Evolutionary conservation across 2,113 vertebrate species (phyloP), one percentile per base, ranked within the genome.

Genomic region (Dissostichus mawsoni): DNA sequence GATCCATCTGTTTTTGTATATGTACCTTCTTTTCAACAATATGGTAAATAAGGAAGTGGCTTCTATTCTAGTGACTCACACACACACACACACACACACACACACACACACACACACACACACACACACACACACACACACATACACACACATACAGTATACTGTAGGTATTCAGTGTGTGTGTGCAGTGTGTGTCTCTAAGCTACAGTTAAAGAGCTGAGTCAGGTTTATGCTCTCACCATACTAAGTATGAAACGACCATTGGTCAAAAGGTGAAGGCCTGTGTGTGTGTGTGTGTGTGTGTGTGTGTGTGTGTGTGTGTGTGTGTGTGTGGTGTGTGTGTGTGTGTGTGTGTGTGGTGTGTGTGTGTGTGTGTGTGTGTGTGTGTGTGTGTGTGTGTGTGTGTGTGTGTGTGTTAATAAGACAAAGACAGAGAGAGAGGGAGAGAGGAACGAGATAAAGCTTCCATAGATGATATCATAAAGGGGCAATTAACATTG

Each of bases 131-230:
- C 3, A n/a, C n/a, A n/a, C n/a, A n/a, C n/a, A n/a, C n/a, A n/a
- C 33, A 33, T 2, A 33, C 33, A 33, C 33, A 33, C 36, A 36
- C 5, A 36, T 4, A 36, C 5, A 36, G 25, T 7, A 36, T 36
- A 36, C 36, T 36, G 36, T 36, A 36, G 36, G 29, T 33, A 36
- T 55, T 18, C 41, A 25, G 44, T 29, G 72, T 62, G 59, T 44
- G 48, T 41, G 41, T 4, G 14, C 14, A 53, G 25, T 56, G 20
- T 67, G 53, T 44, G 73, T 16, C 20, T 64, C 9, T 56, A 63
- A 52, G 53, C 69, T 71, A 41, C 58, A 66, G 65, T 41, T 82
- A 67, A 86, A 84, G 12, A 74, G 87, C 87, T 88, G 83, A 88
- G 70, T 85, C 83, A 88, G 73, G 62, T 69, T 80, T 74, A 62